phyloP scores from a whole-genome alignment of 2,888 invertebrate genomes.

The Idaea dimidiata region DNA sequence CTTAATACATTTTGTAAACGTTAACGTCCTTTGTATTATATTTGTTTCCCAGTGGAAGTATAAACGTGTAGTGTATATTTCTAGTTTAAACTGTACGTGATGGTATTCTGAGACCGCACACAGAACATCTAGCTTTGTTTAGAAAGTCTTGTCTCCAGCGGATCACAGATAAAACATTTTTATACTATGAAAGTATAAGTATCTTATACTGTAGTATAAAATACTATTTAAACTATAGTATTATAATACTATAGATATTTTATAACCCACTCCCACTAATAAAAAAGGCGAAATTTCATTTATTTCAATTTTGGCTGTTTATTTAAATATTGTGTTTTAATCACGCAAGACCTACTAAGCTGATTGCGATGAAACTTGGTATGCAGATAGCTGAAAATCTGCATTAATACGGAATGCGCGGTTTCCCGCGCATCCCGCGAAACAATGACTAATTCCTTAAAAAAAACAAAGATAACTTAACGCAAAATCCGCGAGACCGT shows the following conservation, averaged over 20 bases:
- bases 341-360: background rate
- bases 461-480: background rate
- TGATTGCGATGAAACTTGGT: background rate
- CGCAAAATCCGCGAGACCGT: background rate
- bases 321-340: no score
- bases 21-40: background rate
- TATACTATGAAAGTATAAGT: no score
- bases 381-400: no score
- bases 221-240: no score
- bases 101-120: background rate
- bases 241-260: no score
- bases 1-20: no score
- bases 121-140: conserved; percentile 1
- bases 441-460: no score
- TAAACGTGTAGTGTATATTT: background rate
- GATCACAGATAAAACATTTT: conserved; percentile 13
- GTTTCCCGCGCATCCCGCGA: no score
- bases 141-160: conserved; percentile 13
- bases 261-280: no score
- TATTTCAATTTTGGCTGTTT: no score
- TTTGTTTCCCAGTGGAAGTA: background rate
- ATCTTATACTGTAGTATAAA: no score
- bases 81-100: background rate
- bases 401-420: background rate
- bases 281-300: no score